These are phyloP conservation scores for Astatotilapia flaviijosephi DNA, from an alignment of 2,113 vertebrate species.

Conservation along the genomic window DNA sequence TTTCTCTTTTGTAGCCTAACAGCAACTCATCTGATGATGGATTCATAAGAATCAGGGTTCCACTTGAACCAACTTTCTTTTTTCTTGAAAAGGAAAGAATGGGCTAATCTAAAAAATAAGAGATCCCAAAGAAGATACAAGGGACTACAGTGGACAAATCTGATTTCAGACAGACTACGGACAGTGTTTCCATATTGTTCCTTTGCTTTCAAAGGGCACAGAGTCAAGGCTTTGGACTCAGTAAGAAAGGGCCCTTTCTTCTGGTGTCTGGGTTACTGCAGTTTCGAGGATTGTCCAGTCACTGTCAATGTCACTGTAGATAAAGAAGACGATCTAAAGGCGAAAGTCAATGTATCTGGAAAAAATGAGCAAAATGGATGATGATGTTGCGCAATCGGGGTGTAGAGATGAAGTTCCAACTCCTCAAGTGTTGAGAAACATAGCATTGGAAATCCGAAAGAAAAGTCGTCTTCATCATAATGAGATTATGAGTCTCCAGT, in stretches of 20 bases:
- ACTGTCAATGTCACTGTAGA: no score
- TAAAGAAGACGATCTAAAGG: no score
- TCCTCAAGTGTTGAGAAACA: not conserved
- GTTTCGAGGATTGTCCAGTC: no score
- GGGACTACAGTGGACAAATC: not conserved
- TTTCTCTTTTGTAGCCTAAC: not conserved
- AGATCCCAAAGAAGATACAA: not conserved
- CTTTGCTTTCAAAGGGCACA: not conserved
- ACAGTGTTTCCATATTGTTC: not conserved
- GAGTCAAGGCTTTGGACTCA: not conserved
- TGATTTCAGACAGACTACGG: fast-evolving
- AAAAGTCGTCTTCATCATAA: no score
- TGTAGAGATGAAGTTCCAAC: not conserved
- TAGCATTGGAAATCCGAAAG: not conserved
- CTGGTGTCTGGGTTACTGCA: no score
- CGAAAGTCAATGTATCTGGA: no score
- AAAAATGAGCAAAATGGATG: not conserved
- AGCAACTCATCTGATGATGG: not conserved
- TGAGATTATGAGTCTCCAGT: no score
- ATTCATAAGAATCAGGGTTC: not conserved
- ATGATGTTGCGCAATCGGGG: not conserved
- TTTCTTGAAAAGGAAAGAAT: not conserved
- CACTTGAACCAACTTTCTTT: not conserved
- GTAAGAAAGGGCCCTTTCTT: not conserved
- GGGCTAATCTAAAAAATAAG: fast-evolving